Evolutionary conservation across 2,888 invertebrate species (phyloP).

Genomic region (Elegia similella): DNA sequence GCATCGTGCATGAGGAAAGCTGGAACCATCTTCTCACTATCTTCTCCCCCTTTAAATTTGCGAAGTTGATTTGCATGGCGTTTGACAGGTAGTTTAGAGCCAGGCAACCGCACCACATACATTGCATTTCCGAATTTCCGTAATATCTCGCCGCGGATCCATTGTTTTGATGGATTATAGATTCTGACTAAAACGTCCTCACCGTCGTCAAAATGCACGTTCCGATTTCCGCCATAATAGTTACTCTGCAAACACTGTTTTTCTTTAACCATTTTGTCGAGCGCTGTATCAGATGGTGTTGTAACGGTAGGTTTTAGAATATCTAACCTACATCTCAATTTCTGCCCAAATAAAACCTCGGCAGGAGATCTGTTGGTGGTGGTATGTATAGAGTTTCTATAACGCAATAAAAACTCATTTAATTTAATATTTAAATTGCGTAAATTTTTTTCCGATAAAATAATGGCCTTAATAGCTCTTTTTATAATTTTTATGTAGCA

Average conservation of each 20-base stretch:
- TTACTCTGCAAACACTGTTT: constrained; percentile 14
- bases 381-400: constrained; percentile 7
- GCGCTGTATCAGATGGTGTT: background rate
- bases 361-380: constrained; percentile 12
- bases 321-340: too few species aligned
- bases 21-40: too few species aligned
- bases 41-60: too few species aligned
- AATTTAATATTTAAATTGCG: constrained; percentile 1
- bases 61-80: too few species aligned
- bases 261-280: constrained; percentile 3
- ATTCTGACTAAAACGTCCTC: too few species aligned
- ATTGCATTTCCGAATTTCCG: background rate
- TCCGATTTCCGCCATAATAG: constrained; percentile 7
- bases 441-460: constrained; percentile 4
- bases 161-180: too few species aligned
- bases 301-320: too few species aligned
- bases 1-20: too few species aligned
- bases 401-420: constrained; percentile 1
- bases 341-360: too few species aligned
- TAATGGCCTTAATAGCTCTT: constrained; percentile 25
- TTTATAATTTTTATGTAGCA: constrained; percentile 28
- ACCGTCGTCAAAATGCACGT: background rate
- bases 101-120: background rate
- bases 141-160: too few species aligned
- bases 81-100: background rate